Evolutionary conservation across 2,888 invertebrate genomes (phyloP).

Genomic region (Yponomeuta malinellus): DNA sequence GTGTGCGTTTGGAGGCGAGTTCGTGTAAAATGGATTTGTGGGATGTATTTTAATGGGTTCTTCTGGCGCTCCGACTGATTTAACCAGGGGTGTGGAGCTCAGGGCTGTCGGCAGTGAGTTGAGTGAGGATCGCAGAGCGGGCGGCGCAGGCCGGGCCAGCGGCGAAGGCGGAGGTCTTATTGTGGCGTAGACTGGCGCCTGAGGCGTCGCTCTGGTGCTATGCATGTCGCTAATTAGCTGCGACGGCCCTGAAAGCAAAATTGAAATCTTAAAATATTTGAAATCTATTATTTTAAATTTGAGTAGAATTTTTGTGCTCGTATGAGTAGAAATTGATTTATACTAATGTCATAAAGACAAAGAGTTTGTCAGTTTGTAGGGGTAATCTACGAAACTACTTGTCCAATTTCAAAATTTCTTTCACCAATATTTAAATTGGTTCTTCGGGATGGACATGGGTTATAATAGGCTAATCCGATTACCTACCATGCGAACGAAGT

Average conservation of each 20-base stretch:
- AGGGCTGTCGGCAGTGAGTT: slow-evolving; percentile 50
- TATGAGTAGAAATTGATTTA: background rate
- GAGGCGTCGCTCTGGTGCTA: slow-evolving; percentile 49
- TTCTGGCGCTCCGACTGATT: slow-evolving; percentile 43
- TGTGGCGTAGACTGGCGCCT: slow-evolving; percentile 65
- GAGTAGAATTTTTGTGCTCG: background rate
- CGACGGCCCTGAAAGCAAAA: slow-evolving; percentile 61
- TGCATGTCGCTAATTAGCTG: slow-evolving; percentile 57
- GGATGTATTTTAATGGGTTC: slow-evolving; percentile 61
- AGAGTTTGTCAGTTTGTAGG: too few relatives aligned
- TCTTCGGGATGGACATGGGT: too few relatives aligned
- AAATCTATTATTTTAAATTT: too few relatives aligned
- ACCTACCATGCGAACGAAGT: background rate
- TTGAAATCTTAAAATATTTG: slow-evolving; percentile 14
- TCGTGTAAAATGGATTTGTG: slow-evolving; percentile 69
- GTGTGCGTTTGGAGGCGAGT: slow-evolving; percentile 54
- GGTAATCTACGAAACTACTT: too few relatives aligned
- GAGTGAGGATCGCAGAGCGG: slow-evolving; percentile 44
- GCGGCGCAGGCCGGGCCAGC: slow-evolving; percentile 38
- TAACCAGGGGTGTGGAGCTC: slow-evolving; percentile 52
- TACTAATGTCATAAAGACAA: too few relatives aligned
- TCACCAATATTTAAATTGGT: too few relatives aligned
- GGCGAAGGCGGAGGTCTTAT: slow-evolving; percentile 53
- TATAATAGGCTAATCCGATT: too few relatives aligned
- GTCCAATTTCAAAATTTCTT: too few relatives aligned